Conservation (phyloP, 1,140 invertebrate species). For the Eurosta solidaginis region DNA sequence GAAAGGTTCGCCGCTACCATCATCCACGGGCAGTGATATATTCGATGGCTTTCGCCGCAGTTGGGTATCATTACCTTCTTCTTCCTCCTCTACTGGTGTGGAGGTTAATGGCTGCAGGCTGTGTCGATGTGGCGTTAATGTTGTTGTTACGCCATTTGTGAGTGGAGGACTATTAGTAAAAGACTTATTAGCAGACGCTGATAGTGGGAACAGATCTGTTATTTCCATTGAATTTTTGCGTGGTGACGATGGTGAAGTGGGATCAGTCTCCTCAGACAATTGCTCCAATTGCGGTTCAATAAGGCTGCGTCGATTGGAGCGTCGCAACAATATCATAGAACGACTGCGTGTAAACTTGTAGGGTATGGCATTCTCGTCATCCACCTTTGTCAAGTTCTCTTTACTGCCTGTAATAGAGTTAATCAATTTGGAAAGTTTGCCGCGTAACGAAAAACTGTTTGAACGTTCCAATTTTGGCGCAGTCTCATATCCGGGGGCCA, state of each 20-base stretch:
- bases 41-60: constrained; percentile 32
- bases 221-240: constrained; percentile 48
- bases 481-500: constrained; percentile 37
- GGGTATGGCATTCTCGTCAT: constrained; percentile 39
- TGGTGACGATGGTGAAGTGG: constrained; percentile 47
- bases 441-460: constrained; percentile 50
- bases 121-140: constrained; percentile 37
- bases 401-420: constrained; percentile 55
- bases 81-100: background rate
- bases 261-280: constrained; percentile 52
- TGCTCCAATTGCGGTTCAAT: constrained; percentile 57
- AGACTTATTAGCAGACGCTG: background rate
- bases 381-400: constrained; percentile 44
- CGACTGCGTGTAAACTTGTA: constrained; percentile 54
- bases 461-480: constrained; percentile 54
- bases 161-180: background rate
- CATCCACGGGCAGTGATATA: constrained; percentile 37
- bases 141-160: background rate
- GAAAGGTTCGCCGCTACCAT: constrained; percentile 29
- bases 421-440: constrained; percentile 50
- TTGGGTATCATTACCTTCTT: background rate
- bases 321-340: constrained; percentile 54
- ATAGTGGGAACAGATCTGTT: constrained; percentile 35
- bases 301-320: constrained; percentile 50
- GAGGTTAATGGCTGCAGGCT: constrained; percentile 6